Percentiles rank a stretch among this genome's conserved stretches.
phyloP scores from a whole-genome alignment of 2,888 invertebrate species.

The Saturnia pavonia region DNA sequence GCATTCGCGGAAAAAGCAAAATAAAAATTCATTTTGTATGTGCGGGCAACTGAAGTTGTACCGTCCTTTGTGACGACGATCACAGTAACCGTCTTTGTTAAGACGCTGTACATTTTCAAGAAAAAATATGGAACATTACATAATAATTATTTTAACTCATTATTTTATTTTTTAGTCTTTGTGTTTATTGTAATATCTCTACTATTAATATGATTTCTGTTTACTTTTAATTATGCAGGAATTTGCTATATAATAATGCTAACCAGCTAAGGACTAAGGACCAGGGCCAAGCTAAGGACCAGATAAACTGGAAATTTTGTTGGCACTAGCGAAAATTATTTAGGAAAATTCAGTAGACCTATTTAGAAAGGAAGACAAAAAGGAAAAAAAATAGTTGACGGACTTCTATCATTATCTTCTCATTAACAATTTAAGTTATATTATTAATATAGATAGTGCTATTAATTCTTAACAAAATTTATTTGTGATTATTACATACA shows the following conservation, averaged over 20 bases:
- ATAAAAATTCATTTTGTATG: constrained; percentile 55
- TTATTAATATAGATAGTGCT: too few relatives aligned
- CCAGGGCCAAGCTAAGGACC: too few relatives aligned
- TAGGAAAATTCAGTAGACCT: too few relatives aligned
- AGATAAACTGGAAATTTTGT: too few relatives aligned
- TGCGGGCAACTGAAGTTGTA: constrained; percentile 35
- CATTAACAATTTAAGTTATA: too few relatives aligned
- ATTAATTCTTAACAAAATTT: too few relatives aligned
- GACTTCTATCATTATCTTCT: background rate
- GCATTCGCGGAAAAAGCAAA: constrained; percentile 51
- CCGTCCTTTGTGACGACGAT: constrained; percentile 17
- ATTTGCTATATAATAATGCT: too few relatives aligned
- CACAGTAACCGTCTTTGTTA: constrained; percentile 7
- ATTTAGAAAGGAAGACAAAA: too few relatives aligned
- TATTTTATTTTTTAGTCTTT: background rate
- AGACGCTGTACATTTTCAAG: background rate
- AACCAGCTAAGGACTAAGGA: too few relatives aligned
- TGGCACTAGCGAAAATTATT: too few relatives aligned
- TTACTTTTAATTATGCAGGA: background rate
- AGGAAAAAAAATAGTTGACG: too few relatives aligned
- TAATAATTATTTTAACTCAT: background rate
- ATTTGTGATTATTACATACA: background rate
- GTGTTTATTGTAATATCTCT: background rate
- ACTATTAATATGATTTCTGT: background rate
- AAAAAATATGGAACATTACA: background rate